Percentiles rank a stretch among this genome's conserved stretches.
These are phyloP conservation scores for Iguana delicatissima DNA, from an alignment of 2,797 vertebrate species.

Conservation along the genomic window DNA sequence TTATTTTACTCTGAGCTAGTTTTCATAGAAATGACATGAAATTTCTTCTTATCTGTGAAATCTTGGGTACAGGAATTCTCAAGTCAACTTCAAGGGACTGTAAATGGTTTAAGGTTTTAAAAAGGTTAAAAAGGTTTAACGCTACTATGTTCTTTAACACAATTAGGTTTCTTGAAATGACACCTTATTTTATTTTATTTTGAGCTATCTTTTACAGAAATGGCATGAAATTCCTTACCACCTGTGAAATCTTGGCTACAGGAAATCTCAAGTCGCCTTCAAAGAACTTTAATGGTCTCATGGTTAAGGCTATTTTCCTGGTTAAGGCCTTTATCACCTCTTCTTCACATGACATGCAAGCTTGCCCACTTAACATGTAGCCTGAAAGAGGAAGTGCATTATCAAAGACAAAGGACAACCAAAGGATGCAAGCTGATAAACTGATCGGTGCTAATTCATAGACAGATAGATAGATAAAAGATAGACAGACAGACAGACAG, in stretches of 20 bases:
- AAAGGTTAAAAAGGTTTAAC: too few relatives aligned
- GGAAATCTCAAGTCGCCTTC: too few relatives aligned
- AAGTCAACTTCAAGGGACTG: background rate
- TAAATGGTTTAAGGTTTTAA: background rate
- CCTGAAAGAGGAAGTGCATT: background rate
- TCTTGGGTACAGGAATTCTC: background rate
- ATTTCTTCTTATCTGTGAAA: constrained; percentile 38
- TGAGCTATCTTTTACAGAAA: too few relatives aligned
- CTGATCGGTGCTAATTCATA: background rate
- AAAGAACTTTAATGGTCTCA: background rate
- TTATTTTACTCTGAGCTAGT: constrained; percentile 55
- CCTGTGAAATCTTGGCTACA: too few relatives aligned
- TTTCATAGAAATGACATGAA: constrained; percentile 48
- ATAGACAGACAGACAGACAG: too few relatives aligned
- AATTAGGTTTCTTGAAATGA: too few relatives aligned
- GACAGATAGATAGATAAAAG: too few relatives aligned
- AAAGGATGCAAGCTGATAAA: background rate
- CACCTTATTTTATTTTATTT: too few relatives aligned
- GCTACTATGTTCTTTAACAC: too few relatives aligned
- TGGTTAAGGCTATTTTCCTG: background rate
- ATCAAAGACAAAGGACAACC: background rate
- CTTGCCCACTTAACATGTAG: background rate
- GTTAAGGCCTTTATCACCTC: background rate
- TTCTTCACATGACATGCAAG: background rate
- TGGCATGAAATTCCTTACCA: too few relatives aligned